Evolutionary conservation across 2,888 invertebrate species (phyloP).

Genomic region (Acrocyrtus sp.): DNA sequence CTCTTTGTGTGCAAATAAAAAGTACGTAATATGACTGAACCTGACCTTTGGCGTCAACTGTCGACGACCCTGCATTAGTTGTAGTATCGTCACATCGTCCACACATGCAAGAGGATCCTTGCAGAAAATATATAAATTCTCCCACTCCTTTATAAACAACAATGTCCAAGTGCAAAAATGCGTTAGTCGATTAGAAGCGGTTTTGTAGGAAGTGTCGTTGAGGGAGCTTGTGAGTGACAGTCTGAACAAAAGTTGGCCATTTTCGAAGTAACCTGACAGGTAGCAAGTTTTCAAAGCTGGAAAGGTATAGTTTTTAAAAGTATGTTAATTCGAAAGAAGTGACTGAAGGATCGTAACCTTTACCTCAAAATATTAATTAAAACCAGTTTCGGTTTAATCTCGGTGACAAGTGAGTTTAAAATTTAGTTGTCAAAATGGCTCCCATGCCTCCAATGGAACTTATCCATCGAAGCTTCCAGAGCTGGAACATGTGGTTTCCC

Average conservation of each 20-base stretch:
- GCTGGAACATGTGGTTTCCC: slow-evolving; percentile 52
- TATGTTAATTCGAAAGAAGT: too few relatives aligned
- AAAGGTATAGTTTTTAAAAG: too few relatives aligned
- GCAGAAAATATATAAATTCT: background rate
- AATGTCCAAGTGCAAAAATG: background rate
- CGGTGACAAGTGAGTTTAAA: too few relatives aligned
- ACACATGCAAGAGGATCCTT: slow-evolving; percentile 1
- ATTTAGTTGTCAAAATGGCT: slow-evolving; percentile 35
- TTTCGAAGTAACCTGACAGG: too few relatives aligned
- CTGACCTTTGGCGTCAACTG: slow-evolving; percentile 43
- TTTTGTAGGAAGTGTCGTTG: slow-evolving; percentile 34
- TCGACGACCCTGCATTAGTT: slow-evolving; percentile 33
- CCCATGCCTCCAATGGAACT: slow-evolving; percentile 45
- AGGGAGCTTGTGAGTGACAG: background rate
- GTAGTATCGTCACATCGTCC: background rate
- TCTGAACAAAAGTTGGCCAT: background rate
- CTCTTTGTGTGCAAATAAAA: background rate
- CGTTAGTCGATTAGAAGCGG: slow-evolving; percentile 19
- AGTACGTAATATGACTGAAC: slow-evolving; percentile 15
- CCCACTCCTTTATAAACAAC: slow-evolving; percentile 10
- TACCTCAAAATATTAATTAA: too few relatives aligned
- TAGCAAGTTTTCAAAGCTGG: too few relatives aligned
- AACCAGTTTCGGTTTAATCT: too few relatives aligned
- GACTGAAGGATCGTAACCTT: too few relatives aligned
- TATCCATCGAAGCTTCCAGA: slow-evolving; percentile 47